Evolutionary conservation across 2,888 invertebrate genomes (phyloP).

Genomic region (Nomada fucata): DNA sequence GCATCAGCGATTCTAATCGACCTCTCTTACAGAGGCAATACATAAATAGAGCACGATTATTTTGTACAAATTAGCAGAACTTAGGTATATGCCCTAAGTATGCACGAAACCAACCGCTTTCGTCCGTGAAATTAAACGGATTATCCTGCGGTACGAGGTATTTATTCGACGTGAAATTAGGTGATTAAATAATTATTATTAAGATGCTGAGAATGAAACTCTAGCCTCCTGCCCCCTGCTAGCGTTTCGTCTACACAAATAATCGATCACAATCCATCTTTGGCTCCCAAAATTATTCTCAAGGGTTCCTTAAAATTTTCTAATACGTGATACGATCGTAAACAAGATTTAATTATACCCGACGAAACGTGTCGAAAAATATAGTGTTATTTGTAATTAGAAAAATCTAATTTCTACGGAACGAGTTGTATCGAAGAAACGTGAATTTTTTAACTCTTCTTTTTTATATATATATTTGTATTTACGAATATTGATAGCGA

Average conservation of each 20-base stretch:
- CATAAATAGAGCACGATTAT: constrained; percentile 28
- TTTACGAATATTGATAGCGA: too few relatives aligned
- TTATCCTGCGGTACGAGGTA: neutral
- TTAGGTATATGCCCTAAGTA: neutral
- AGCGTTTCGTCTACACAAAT: neutral
- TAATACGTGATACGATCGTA: neutral
- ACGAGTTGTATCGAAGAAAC: neutral
- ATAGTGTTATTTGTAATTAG: neutral
- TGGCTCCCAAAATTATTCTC: constrained; percentile 20
- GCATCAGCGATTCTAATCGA: neutral
- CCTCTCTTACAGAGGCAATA: neutral
- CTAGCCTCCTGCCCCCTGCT: neutral
- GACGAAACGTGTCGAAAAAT: constrained; percentile 15
- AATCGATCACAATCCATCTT: constrained; percentile 24
- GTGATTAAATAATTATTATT: neutral
- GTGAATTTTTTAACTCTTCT: too few relatives aligned
- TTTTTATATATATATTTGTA: too few relatives aligned
- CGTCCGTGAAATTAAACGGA: constrained; percentile 8
- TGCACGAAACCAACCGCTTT: neutral
- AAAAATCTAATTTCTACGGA: neutral
- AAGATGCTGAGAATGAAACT: constrained; percentile 1
- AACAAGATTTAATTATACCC: neutral
- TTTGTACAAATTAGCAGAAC: constrained; percentile 16
- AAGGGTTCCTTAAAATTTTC: neutral
- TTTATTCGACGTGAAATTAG: neutral